phyloP scores from a whole-genome alignment of 2,797 vertebrate species.

The Urocyon cinereoargenteus region DNA sequence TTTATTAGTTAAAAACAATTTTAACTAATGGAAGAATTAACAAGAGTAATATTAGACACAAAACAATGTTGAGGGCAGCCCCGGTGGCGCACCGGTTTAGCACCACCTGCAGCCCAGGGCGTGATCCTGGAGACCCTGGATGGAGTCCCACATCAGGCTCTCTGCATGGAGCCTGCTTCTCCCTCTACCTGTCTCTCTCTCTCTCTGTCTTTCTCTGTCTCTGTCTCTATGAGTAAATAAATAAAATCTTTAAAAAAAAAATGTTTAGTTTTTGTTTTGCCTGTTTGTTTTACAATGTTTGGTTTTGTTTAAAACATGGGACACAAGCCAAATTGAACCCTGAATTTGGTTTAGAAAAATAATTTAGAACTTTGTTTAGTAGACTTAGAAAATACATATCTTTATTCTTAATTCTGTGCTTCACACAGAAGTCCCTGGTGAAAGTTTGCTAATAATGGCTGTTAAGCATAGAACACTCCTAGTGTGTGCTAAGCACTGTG shows the following conservation, averaged over 20 bases:
- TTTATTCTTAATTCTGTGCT: slow-evolving; percentile 1
- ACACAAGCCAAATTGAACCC: background rate
- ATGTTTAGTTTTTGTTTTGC: background rate
- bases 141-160: too few species aligned
- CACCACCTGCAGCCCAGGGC: too few species aligned
- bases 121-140: too few species aligned
- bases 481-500: background rate
- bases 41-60: background rate
- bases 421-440: background rate
- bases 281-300: background rate
- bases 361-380: slow-evolving; percentile 48
- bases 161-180: too few species aligned
- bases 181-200: too few species aligned
- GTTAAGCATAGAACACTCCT: background rate
- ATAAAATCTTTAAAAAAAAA: background rate
- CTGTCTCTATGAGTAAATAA: too few species aligned
- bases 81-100: too few species aligned
- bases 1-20: slow-evolving; percentile 20
- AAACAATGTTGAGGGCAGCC: background rate
- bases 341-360: slow-evolving; percentile 50
- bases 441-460: background rate
- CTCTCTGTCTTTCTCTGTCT: too few species aligned
- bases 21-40: slow-evolving; percentile 24
- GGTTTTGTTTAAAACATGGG: background rate
- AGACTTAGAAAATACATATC: background rate